Percentiles rank a stretch among this genome's conserved stretches.
Conservation (phyloP, 35 echinoderm and acorn worm species). For the Chiridota heheva region DNA sequence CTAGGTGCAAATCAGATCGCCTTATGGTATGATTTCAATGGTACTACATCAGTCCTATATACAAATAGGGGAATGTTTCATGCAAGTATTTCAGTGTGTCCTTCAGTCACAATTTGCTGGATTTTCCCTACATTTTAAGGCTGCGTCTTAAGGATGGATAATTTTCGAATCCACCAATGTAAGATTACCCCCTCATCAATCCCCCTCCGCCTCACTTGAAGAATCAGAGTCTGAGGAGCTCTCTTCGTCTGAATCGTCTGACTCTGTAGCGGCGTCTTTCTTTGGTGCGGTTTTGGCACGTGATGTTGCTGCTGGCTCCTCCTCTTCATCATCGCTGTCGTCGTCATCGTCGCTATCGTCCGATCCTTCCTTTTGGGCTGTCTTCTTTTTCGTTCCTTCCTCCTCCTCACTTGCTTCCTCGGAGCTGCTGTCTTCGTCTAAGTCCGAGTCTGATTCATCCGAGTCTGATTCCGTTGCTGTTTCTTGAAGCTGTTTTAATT, state of each 20-base stretch:
- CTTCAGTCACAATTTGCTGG: no score
- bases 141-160: no score
- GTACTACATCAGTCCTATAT: no score
- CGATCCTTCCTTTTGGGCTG: slow-evolving; percentile 18
- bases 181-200: no score
- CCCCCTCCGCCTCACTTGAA: slow-evolving; percentile 13
- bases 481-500: not conserved
- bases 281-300: no score
- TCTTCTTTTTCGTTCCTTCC: not conserved
- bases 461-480: slow-evolving; percentile 15
- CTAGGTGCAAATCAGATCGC: no score
- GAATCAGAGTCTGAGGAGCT: not conserved
- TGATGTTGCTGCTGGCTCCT: not conserved
- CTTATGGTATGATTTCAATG: no score
- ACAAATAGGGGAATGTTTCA: no score
- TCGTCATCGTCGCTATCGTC: slow-evolving; percentile 20
- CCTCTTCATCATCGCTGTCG: not conserved
- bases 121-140: no score
- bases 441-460: slow-evolving; percentile 13
- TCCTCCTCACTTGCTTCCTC: slow-evolving; percentile 15
- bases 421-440: slow-evolving; percentile 1
- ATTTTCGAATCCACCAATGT: no score
- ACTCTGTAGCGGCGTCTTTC: not conserved
- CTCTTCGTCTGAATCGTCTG: slow-evolving; percentile 16
- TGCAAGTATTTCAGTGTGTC: no score